These are phyloP conservation scores for Sturnus vulgaris DNA, from an alignment of 2,113 vertebrate genomes.

Conservation along the genomic window DNA sequence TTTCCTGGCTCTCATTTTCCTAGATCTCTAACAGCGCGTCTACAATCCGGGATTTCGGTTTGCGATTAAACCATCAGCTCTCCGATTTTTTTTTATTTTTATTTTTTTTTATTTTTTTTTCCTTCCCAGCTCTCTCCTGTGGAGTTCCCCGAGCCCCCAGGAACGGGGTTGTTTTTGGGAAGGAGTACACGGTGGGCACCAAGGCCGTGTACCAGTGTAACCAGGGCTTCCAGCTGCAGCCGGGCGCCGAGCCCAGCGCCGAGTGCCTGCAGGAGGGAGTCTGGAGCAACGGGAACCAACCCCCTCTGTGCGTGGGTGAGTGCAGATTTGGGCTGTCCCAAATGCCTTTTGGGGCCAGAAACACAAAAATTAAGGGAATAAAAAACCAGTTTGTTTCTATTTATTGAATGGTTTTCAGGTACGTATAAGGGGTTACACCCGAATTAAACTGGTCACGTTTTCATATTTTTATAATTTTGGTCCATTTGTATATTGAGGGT, in stretches of 20 bases:
- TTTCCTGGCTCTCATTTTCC: no score
- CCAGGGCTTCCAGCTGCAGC: conserved; percentile 84
- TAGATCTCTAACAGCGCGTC: no score
- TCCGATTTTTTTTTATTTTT: background rate
- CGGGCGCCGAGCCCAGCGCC: conserved; percentile 68
- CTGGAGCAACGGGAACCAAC: conserved; percentile 87
- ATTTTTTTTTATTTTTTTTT: accelerated
- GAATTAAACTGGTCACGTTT: no score
- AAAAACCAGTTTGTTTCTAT: background rate
- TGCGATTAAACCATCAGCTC: background rate
- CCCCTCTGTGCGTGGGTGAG: conserved; percentile 88
- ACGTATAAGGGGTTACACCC: no score
- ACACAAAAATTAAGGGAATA: no score
- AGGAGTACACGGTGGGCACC: conserved; percentile 92
- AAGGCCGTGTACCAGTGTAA: conserved; percentile 87
- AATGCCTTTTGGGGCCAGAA: background rate
- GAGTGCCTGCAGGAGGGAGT: conserved; percentile 87
- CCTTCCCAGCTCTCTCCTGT: conserved; percentile 85
- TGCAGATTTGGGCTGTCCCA: background rate
- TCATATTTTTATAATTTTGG: background rate
- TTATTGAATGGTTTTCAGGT: background rate
- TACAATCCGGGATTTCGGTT: accelerated
- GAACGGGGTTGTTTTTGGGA: conserved; percentile 88
- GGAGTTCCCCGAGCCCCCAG: conserved; percentile 86
- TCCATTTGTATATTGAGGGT: background rate